Base-by-base conservation (phyloP, 2,888 invertebrate species). In the Drosophila quinaria region DNA sequence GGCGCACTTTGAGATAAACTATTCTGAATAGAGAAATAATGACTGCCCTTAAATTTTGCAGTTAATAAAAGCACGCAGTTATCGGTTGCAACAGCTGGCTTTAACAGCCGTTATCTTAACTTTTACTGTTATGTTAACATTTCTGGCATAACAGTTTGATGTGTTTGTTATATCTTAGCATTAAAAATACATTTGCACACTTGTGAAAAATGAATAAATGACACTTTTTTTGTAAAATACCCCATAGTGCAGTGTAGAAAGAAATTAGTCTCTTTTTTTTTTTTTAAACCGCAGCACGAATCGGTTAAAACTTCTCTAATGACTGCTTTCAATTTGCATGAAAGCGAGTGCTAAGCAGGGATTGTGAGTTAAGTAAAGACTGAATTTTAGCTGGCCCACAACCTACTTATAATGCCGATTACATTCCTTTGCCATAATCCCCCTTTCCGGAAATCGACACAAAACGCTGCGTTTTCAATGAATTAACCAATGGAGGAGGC, bases 401-500 rank as follows among this genome's bases (percentile, higher is more conserved):
- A 55, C 47, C 72, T 63, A 58, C 73, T 77, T 72, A 58, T 72
- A 54, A 78, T 61, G 68, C 54, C 44, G 42, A 61, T 59, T 67
- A 29, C 52, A 56, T 51, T 68, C 49, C 39, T 42, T 60, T 49
- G 47, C 47, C 31, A 35, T 41, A 60, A 35, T 60, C 59, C 37
- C 3, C 35, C 25, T n/a, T 9, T 35, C 19, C 61, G 74, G 62
- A 74, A 81, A 74, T 86, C 70, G 81, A 74, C 87, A 87, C 70
- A 78, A 83, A 82, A 72, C 70, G 79, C 74, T 62, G 70, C 79
- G 64, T 75, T 75, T 78, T 67, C 69, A 70, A 85, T 81, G 88
- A 79, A 85, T 82, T 80, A 70, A 70, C 74, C 70, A 69, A 74
- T 62, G 55, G 49, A 62, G 55, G 49, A 44, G 59, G 51, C 15